Evolutionary conservation across 2,888 invertebrate species (phyloP).

Genomic region (Lymantria monacha): DNA sequence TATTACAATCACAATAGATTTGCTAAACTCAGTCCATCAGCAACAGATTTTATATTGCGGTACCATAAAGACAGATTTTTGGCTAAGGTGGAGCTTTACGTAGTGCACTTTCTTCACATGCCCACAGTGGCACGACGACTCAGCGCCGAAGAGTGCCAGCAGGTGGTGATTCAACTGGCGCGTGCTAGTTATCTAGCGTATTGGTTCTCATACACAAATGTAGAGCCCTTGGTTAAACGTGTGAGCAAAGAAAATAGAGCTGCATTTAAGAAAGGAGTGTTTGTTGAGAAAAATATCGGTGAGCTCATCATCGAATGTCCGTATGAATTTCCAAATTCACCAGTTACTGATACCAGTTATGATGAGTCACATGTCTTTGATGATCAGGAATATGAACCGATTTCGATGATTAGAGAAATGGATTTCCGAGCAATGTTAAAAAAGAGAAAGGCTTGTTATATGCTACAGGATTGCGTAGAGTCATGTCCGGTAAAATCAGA

Average conservation of each 20-base stretch:
- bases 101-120: slow-evolving; percentile 43
- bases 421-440: not conserved
- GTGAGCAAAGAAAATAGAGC: slow-evolving; percentile 37
- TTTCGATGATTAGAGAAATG: not conserved
- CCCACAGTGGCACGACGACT: slow-evolving; percentile 45
- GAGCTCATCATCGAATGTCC: slow-evolving; percentile 41
- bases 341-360: slow-evolving; percentile 3
- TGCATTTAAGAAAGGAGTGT: slow-evolving; percentile 47
- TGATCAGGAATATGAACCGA: slow-evolving; percentile 5
- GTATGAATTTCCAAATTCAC: slow-evolving; percentile 31
- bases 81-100: slow-evolving; percentile 51
- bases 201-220: slow-evolving; percentile 48
- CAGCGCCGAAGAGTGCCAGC: slow-evolving; percentile 44
- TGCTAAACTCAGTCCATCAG: slow-evolving; percentile 27
- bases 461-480: not conserved
- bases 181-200: slow-evolving; percentile 44
- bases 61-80: slow-evolving; percentile 43
- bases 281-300: slow-evolving; percentile 47
- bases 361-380: not conserved
- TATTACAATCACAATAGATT: slow-evolving; percentile 35
- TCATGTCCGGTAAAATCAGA: slow-evolving; percentile 15
- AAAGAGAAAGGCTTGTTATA: not conserved
- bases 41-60: slow-evolving; percentile 47
- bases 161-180: slow-evolving; percentile 44
- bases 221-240: slow-evolving; percentile 53